Conservation (phyloP, 2,888 invertebrate genomes). For the Melikaiella ostensackeni region DNA sequence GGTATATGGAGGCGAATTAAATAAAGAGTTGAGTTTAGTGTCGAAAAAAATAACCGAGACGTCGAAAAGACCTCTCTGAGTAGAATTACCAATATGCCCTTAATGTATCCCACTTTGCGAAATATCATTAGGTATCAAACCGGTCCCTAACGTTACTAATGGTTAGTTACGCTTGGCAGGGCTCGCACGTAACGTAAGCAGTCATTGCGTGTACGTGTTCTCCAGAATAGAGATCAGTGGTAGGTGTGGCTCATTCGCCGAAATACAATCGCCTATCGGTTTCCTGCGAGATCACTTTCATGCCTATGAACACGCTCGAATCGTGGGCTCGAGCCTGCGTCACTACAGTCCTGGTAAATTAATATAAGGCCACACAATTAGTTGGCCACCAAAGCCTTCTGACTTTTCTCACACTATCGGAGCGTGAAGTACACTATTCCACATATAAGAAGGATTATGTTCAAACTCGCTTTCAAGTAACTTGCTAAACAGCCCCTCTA, state of each 20-base stretch:
- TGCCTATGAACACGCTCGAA: constrained; percentile 12
- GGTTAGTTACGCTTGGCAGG: constrained; percentile 23
- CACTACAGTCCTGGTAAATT: not conserved
- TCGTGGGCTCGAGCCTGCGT: constrained; percentile 8
- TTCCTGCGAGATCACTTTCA: constrained; percentile 31
- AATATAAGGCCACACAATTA: not conserved
- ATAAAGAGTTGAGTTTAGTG: too few relatives aligned
- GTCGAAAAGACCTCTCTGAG: too few relatives aligned
- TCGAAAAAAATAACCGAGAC: too few relatives aligned
- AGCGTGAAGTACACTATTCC: not conserved
- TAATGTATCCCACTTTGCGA: constrained; percentile 9
- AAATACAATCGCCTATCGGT: constrained; percentile 28
- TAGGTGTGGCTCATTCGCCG: constrained; percentile 27
- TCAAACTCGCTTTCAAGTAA: too few relatives aligned
- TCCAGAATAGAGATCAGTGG: not conserved
- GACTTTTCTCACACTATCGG: constrained; percentile 24
- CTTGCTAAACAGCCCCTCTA: too few relatives aligned
- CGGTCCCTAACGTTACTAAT: constrained; percentile 5
- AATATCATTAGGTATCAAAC: not conserved
- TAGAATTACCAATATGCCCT: too few relatives aligned
- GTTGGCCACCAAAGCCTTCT: not conserved
- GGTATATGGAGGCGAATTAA: too few relatives aligned
- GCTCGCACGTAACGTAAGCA: constrained; percentile 18
- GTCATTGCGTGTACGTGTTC: constrained; percentile 33
- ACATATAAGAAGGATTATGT: too few relatives aligned